A percentile compares a stretch with the other conserved stretches of the same genome.
Conservation (phyloP, 2,888 invertebrate genomes). For the Catocala nupta region DNA sequence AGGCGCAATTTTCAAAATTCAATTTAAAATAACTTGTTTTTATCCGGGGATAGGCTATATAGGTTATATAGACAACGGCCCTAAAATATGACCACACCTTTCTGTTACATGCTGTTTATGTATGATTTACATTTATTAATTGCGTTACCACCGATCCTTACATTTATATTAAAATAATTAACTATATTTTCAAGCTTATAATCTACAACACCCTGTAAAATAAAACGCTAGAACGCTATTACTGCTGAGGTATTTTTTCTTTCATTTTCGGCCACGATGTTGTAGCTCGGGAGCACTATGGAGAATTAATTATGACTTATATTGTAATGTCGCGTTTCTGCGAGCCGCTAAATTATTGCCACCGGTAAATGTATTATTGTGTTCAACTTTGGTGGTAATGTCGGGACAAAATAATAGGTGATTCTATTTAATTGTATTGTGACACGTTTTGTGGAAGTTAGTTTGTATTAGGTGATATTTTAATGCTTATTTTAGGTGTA, state of each 20-base stretch:
- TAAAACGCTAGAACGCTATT: constrained; percentile 40
- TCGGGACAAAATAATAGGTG: neutral
- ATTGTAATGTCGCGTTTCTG: constrained; percentile 46
- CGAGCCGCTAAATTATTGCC: constrained; percentile 37
- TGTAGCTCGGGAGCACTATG: constrained; percentile 40
- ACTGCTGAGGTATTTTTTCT: constrained; percentile 44
- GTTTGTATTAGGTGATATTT: no score
- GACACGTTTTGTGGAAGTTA: no score
- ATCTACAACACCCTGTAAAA: constrained; percentile 17
- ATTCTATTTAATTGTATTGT: neutral
- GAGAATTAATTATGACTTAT: constrained; percentile 56
- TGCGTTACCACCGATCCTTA: no score
- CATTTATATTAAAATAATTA: neutral
- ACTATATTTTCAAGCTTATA: neutral
- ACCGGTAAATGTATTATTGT: constrained; percentile 37
- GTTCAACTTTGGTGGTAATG: constrained; percentile 20
- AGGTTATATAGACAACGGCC: no score
- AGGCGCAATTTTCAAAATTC: no score
- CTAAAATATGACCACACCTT: no score
- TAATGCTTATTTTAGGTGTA: no score
- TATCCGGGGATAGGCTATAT: no score
- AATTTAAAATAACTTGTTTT: no score
- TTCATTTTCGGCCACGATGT: constrained; percentile 47
- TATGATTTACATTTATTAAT: no score
- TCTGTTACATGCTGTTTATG: no score